Conservation (phyloP, 2,888 invertebrate genomes). For the Andrena bucephala region DNA sequence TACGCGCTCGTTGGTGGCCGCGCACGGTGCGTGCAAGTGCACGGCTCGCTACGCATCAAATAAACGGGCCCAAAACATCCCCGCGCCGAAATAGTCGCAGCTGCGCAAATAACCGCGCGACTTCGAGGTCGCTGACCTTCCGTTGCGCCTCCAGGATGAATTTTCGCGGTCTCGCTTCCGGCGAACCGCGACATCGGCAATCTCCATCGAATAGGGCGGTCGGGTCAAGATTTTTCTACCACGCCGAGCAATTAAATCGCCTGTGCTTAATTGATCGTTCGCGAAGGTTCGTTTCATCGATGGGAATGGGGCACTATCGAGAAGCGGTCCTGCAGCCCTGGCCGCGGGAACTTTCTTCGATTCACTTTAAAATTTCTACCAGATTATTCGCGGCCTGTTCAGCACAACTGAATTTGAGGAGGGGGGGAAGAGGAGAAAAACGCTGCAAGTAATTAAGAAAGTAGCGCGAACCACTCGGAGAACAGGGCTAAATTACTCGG, state of each 20-base stretch:
- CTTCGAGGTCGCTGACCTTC: slow-evolving; percentile 1
- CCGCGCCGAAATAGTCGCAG: slow-evolving; percentile 17
- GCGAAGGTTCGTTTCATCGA: slow-evolving; percentile 23
- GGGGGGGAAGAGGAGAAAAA: slow-evolving; percentile 16
- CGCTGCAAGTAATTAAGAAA: slow-evolving; percentile 60
- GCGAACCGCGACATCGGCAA: neutral
- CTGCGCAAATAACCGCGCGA: slow-evolving; percentile 20
- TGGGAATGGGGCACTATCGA: slow-evolving; percentile 21
- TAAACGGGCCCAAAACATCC: slow-evolving; percentile 31
- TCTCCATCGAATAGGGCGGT: slow-evolving; percentile 3
- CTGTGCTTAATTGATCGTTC: slow-evolving; percentile 53
- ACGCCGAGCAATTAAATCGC: slow-evolving; percentile 55
- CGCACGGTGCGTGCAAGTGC: neutral
- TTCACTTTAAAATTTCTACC: slow-evolving; percentile 39
- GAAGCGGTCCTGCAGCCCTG: neutral
- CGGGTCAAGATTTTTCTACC: slow-evolving; percentile 45
- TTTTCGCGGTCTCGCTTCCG: neutral
- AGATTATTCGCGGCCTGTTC: slow-evolving; percentile 40
- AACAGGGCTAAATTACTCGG: slow-evolving; percentile 56
- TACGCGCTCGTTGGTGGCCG: neutral
- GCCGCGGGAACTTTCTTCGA: slow-evolving; percentile 45
- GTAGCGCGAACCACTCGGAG: slow-evolving; percentile 46
- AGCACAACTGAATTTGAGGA: slow-evolving; percentile 17
- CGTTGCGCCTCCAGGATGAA: neutral
- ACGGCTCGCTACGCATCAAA: slow-evolving; percentile 21